These are phyloP conservation scores for Esox masquinongy DNA, from an alignment of 2,797 vertebrate genomes.

Conservation along the genomic window DNA sequence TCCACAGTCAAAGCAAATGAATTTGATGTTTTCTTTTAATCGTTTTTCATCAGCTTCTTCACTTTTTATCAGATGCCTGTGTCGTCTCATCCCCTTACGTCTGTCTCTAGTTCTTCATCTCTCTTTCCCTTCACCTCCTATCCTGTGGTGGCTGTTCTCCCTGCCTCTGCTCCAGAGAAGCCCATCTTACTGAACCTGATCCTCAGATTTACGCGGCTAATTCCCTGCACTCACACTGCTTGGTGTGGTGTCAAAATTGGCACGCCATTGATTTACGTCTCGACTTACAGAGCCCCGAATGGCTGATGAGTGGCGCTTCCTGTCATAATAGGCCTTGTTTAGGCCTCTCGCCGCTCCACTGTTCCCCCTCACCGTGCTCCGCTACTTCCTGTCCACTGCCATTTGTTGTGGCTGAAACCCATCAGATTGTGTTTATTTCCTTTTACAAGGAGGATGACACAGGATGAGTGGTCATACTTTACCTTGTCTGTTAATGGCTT, in stretches of 20 bases:
- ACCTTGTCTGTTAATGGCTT: slow-evolving; percentile 43
- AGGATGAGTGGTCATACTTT: slow-evolving; percentile 45
- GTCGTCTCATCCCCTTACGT: not conserved
- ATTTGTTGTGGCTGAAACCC: slow-evolving; percentile 67
- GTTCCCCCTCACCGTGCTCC: slow-evolving; percentile 26
- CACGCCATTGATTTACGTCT: slow-evolving; percentile 77
- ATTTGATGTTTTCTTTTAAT: slow-evolving; percentile 41
- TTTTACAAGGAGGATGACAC: slow-evolving; percentile 55
- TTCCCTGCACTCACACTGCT: slow-evolving; percentile 72
- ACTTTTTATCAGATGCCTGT: slow-evolving; percentile 46
- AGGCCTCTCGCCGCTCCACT: slow-evolving; percentile 53
- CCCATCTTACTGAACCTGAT: slow-evolving; percentile 72
- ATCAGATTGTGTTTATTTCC: slow-evolving; percentile 64
- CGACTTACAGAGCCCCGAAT: slow-evolving; percentile 73
- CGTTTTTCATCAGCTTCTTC: slow-evolving; percentile 56
- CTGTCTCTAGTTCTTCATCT: not conserved
- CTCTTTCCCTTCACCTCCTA: slow-evolving; percentile 3
- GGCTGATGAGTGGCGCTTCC: slow-evolving; percentile 73
- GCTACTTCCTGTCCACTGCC: slow-evolving; percentile 53
- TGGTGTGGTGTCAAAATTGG: slow-evolving; percentile 76
- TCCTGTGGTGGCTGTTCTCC: slow-evolving; percentile 21
- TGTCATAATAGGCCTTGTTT: slow-evolving; percentile 69
- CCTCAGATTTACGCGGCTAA: slow-evolving; percentile 71
- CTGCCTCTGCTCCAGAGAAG: slow-evolving; percentile 43
- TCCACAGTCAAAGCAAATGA: not conserved